Conservation (phyloP, 2,797 vertebrate genomes). For the Phrynocephalus guinanensis region DNA sequence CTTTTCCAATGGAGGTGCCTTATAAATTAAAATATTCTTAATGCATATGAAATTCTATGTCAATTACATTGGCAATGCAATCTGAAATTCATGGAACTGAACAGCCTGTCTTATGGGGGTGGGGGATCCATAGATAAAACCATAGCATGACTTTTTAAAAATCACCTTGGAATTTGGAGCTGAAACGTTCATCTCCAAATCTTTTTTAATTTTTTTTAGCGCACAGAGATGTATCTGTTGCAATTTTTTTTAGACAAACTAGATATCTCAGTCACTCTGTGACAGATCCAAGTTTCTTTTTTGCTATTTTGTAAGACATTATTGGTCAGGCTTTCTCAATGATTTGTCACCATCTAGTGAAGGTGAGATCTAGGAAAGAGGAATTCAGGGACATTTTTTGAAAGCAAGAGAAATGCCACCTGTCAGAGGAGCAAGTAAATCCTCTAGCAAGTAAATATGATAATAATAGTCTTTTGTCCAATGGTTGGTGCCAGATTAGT, state of each 20-base stretch:
- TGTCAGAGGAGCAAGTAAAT: not conserved
- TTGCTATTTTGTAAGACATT: not conserved
- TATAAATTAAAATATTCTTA: conserved; percentile 43
- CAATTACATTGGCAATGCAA: not conserved
- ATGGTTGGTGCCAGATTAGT: not conserved
- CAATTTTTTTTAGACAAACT: not conserved
- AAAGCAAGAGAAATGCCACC: not conserved
- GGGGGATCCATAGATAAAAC: not conserved
- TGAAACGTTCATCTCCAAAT: too few species aligned
- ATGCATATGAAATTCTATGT: not conserved
- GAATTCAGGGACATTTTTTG: too few species aligned
- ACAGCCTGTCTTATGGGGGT: not conserved
- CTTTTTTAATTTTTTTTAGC: too few species aligned
- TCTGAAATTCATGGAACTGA: not conserved
- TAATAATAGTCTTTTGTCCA: not conserved
- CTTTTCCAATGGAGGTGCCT: conserved; percentile 41
- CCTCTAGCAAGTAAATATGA: not conserved
- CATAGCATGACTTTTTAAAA: not conserved
- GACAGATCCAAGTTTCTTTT: not conserved
- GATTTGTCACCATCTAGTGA: too few species aligned
- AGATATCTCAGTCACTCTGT: not conserved
- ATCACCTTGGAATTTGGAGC: not conserved
- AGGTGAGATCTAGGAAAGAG: too few species aligned
- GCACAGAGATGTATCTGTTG: not conserved
- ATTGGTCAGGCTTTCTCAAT: too few species aligned